Evolutionary conservation across 1,140 invertebrate species (phyloP), one percentile per base, ranked within the genome.

Genomic region (Drosophila seguyi): DNA sequence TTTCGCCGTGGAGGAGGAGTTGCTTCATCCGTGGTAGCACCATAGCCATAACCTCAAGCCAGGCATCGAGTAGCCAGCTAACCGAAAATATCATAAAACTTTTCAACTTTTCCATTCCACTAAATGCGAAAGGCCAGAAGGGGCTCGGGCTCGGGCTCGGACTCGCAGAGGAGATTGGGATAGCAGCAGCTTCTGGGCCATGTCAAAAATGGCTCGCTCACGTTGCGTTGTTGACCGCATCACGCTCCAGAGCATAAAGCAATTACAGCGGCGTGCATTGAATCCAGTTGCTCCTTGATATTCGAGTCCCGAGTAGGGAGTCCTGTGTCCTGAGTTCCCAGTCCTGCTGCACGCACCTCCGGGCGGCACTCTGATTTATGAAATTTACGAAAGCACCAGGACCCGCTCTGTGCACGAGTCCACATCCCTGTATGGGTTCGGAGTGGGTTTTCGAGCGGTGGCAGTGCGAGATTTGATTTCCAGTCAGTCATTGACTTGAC

Each of bases 181-280:
- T 25, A 59, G 42, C 7, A 31, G 38, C 25, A 45, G 75, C 53
- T 63, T 71, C 44, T 82, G 48, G 75, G 80, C 66, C 68, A 73
- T 88, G 75, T 73, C 79, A 83, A 76, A 76, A 87, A 83, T 79
- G 84, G 60, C 59, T 76, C 58, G 75, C 75, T 69, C 84, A 87
- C 83, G 84, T 77, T 87, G 80, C 84, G 75, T 69, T 88, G 84
- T 80, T 87, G 84, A 87, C 83, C 83, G 80, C 84, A 82, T 80
- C 83, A 87, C 83, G 83, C 75, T 88, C 78, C 67, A 87, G 66
- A 88, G 84, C 71, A 80, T 87, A 87, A 87, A 88, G 84, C 83
- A 87, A 87, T 87, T 87, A 87, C 84, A 63, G 75, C 50, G 63
- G 62, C 83, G 84, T 88, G 83, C 81, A 74, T 84, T 76, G 84